Percentiles rank a stretch among this genome's conserved stretches.
phyloP scores from a whole-genome alignment of 92 coral and sea anemone species.

The Phymanthus crucifer region DNA sequence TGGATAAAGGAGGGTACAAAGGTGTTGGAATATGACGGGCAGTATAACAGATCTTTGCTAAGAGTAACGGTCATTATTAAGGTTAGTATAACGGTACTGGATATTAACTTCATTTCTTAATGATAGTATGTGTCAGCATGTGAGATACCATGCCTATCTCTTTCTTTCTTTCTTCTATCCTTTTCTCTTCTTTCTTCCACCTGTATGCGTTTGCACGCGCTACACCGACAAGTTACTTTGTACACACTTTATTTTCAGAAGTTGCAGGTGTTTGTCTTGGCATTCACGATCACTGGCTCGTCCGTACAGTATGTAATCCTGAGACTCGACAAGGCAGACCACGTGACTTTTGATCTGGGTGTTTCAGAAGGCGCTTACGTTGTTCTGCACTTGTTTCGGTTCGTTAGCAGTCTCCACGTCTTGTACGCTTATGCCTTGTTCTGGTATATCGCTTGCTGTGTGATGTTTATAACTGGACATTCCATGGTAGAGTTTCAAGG shows the following conservation, averaged over 20 bases:
- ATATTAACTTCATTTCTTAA: neutral
- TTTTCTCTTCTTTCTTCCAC: neutral
- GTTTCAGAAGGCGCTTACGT: conserved; percentile 29
- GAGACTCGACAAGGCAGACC: conserved; percentile 62
- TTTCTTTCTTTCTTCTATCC: neutral
- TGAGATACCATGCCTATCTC: neutral
- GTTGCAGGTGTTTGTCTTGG: conserved; percentile 45
- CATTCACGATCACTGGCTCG: conserved; percentile 57
- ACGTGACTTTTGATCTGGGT: conserved; percentile 61
- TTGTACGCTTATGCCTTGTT: conserved; percentile 67
- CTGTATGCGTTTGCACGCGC: neutral
- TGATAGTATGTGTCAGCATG: neutral
- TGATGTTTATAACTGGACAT: conserved; percentile 73
- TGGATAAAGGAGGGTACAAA: conserved; percentile 55
- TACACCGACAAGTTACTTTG: too few relatives aligned
- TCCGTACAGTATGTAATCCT: conserved; percentile 60
- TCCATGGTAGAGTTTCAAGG: conserved; percentile 87
- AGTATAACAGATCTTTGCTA: conserved; percentile 40
- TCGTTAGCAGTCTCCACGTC: conserved; percentile 64
- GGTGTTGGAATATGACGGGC: conserved; percentile 39
- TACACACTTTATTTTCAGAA: conserved; percentile 44
- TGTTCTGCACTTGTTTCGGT: conserved; percentile 56
- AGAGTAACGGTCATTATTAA: conserved; percentile 33
- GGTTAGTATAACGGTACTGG: conserved; percentile 24
- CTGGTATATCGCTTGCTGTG: conserved; percentile 69